These are phyloP conservation scores for Trissoscelio sp. DNA, from an alignment of 2,888 invertebrate genomes.

Conservation along the genomic window DNA sequence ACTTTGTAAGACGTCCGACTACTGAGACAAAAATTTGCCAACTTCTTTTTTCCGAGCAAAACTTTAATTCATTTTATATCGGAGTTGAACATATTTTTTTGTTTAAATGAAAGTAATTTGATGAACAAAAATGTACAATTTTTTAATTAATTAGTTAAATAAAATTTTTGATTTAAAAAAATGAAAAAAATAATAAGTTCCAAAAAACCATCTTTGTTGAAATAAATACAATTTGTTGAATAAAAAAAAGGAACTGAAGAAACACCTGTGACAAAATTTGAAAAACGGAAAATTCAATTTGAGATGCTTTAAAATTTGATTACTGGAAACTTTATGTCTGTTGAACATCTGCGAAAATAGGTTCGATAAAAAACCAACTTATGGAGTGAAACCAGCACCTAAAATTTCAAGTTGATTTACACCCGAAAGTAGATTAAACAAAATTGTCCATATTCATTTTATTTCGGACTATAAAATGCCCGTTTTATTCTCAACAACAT, in stretches of 20 bases:
- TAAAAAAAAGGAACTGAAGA: background rate
- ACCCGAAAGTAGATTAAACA: conserved; percentile 35
- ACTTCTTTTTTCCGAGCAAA: background rate
- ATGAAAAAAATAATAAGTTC: too few species aligned
- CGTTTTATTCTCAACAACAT: conserved; percentile 35
- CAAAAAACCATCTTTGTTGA: too few species aligned
- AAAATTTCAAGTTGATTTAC: conserved; percentile 28
- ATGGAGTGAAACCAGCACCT: background rate
- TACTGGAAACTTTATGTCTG: background rate
- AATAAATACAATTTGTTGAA: too few species aligned
- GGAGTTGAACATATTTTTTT: too few species aligned
- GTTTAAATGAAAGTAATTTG: too few species aligned
- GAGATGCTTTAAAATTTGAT: background rate
- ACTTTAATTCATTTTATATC: background rate
- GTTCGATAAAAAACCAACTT: background rate
- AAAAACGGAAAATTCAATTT: background rate
- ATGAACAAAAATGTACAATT: too few species aligned
- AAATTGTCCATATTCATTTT: conserved; percentile 35
- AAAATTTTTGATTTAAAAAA: background rate
- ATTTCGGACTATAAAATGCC: conserved; percentile 12
- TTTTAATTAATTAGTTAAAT: too few species aligned
- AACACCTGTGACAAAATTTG: too few species aligned
- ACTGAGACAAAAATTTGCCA: background rate
- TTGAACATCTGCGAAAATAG: background rate
- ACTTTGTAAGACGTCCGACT: background rate